phyloP scores from a whole-genome alignment of 2,888 invertebrate species.

The Drosophila aldrichi region DNA sequence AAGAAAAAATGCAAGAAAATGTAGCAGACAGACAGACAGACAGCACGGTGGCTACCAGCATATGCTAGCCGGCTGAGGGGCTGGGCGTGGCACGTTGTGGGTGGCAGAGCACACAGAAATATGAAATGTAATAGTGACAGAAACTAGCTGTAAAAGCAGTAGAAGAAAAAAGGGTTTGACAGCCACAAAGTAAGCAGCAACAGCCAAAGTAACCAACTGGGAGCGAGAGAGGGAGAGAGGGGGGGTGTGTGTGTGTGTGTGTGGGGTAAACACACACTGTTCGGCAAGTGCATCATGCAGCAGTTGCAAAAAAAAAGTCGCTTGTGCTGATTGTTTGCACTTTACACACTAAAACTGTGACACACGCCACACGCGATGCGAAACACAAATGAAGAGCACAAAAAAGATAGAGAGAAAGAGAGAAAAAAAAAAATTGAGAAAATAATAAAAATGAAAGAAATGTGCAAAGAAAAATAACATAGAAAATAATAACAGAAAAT shows the following conservation, averaged over 20 bases:
- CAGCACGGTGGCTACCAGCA: constrained; percentile 23
- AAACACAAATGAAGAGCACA: constrained; percentile 23
- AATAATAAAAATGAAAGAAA: not conserved
- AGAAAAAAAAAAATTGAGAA: not conserved
- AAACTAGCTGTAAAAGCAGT: constrained; percentile 63
- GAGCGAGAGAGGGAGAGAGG: not conserved
- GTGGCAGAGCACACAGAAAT: constrained; percentile 48
- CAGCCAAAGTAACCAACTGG: constrained; percentile 36
- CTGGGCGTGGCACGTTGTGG: constrained; percentile 7
- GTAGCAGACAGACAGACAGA: constrained; percentile 8
- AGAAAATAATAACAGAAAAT: not conserved
- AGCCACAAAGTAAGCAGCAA: constrained; percentile 43
- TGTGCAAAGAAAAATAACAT: not conserved
- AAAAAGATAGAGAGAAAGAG: not conserved
- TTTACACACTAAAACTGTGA: constrained; percentile 72
- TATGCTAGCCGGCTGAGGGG: constrained; percentile 7
- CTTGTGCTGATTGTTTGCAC: constrained; percentile 78
- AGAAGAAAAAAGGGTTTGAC: constrained; percentile 53
- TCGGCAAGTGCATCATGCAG: constrained; percentile 47
- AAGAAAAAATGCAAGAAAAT: not conserved
- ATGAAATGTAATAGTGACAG: constrained; percentile 77
- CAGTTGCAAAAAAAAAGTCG: constrained; percentile 67
- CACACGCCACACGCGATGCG: constrained; percentile 49
- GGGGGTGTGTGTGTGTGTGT: too few species aligned
- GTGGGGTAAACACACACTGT: not conserved